Base-by-base conservation (phyloP, 2,113 vertebrate species). In the Taxidea taxus region DNA sequence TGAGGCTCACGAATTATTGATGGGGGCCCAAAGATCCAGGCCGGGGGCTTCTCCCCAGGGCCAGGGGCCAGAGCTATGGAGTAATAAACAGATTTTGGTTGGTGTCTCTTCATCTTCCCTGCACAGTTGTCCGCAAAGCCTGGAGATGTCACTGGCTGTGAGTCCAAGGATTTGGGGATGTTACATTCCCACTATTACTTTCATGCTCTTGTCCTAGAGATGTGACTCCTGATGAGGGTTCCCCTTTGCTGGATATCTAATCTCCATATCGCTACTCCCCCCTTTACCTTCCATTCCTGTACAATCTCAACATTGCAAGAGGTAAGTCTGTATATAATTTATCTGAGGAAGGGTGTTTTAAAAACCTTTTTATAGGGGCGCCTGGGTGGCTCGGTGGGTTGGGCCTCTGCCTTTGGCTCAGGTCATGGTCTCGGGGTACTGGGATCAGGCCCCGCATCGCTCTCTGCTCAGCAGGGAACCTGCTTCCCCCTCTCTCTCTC, bases 281-380 rank as follows among this genome's bases (percentile, higher is more conserved):
- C 37, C 20, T 85, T n/a, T 39, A 29, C 27, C 31, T 25, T 7
- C 34, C 23, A 18, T 31, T n/a, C 23, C 44, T 34, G 74, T 66
- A 14, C 37, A 37, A 60, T 80, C 81, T 80, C 56, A 85, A 3
- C 6, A 62, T 27, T 27, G 27, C 62, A 74, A 34, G 29, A 83
- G 44, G 27, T 9, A 60, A 49, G 62, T 34, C 47, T 44, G 18
- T 39, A 78, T 18, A 78, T 77, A 62, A 90, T 62, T 44, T 51
- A 78, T 37, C n/a, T 31, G 62, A 8, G 34, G 66, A 7, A 10
- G 4, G 34, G 31, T 66, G 98, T 99, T 99, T 99, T 98, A 99
- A 99, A 99, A 99, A 99, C 99, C 99, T 98, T 99, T 99, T 99
- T 99, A 99, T 99, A 99, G 51, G 51, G 51, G 51, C 6, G 16